These are phyloP conservation scores for Melipona quadrifasciata DNA, from an alignment of 1,140 invertebrate species.

Conservation along the genomic window DNA sequence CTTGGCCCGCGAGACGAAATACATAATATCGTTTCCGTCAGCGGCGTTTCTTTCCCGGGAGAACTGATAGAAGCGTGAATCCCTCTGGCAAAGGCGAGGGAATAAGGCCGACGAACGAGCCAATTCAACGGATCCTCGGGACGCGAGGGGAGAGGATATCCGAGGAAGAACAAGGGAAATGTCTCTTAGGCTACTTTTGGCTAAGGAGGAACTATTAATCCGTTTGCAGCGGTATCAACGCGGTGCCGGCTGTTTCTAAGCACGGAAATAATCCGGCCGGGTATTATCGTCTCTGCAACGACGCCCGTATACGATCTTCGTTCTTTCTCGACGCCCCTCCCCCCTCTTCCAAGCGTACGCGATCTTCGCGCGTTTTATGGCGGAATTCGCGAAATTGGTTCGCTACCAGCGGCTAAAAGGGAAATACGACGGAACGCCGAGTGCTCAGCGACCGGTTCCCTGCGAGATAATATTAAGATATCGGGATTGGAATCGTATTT, in stretches of 20 bases:
- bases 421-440: not conserved
- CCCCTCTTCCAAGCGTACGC: not conserved
- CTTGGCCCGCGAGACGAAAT: constrained; percentile 24
- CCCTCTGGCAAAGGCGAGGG: constrained; percentile 13
- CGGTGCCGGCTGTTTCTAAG: constrained; percentile 54
- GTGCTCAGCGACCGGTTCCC: not conserved
- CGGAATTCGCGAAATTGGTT: constrained; percentile 18
- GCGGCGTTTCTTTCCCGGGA: not conserved
- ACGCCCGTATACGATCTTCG: not conserved
- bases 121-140: constrained; percentile 20
- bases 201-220: constrained; percentile 60
- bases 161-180: constrained; percentile 20
- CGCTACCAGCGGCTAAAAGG: not conserved
- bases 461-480: not conserved
- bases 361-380: constrained; percentile 20
- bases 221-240: constrained; percentile 50
- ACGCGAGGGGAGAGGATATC: not conserved
- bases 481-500: not conserved
- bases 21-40: constrained; percentile 22
- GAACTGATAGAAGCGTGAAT: constrained; percentile 10
- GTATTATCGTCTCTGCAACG: constrained; percentile 43
- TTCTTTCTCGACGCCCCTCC: not conserved
- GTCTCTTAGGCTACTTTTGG: constrained; percentile 8
- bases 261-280: constrained; percentile 53
- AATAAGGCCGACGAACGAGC: constrained; percentile 20